Conservation (phyloP, 2,888 invertebrate genomes). For the Agrotis puta region DNA sequence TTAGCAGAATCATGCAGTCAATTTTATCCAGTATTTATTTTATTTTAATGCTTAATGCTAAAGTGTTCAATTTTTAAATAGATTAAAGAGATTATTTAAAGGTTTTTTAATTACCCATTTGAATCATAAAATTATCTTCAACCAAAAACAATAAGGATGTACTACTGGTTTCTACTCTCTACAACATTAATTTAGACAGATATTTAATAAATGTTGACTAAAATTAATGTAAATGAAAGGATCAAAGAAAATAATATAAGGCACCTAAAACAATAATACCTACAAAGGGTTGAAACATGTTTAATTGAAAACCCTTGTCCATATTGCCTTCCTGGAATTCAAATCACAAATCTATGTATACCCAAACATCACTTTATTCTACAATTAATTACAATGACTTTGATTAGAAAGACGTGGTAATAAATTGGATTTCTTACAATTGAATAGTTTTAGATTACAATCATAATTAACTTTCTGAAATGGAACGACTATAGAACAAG, state of each 20-base stretch:
- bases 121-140: too few relatives aligned
- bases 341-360: background rate
- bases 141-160: background rate
- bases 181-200: background rate
- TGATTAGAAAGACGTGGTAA: background rate
- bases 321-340: conserved; percentile 20
- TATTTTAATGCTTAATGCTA: background rate
- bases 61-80: background rate
- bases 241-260: conserved; percentile 8
- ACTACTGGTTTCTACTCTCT: background rate
- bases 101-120: too few relatives aligned
- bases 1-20: background rate
- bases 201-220: conserved; percentile 12
- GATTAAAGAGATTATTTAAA: too few relatives aligned
- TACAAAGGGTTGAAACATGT: conserved; percentile 37
- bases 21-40: background rate
- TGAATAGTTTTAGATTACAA: too few relatives aligned
- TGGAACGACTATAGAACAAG: too few relatives aligned
- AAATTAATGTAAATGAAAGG: conserved; percentile 17
- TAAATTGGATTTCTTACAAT: background rate
- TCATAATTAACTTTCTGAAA: too few relatives aligned
- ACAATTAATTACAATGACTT: conserved; percentile 13
- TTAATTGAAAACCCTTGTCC: conserved; percentile 41
- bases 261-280: conserved; percentile 30
- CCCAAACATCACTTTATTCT: background rate